Conservation (phyloP, 2,797 vertebrate genomes). For the Decapterus maruadsi region DNA sequence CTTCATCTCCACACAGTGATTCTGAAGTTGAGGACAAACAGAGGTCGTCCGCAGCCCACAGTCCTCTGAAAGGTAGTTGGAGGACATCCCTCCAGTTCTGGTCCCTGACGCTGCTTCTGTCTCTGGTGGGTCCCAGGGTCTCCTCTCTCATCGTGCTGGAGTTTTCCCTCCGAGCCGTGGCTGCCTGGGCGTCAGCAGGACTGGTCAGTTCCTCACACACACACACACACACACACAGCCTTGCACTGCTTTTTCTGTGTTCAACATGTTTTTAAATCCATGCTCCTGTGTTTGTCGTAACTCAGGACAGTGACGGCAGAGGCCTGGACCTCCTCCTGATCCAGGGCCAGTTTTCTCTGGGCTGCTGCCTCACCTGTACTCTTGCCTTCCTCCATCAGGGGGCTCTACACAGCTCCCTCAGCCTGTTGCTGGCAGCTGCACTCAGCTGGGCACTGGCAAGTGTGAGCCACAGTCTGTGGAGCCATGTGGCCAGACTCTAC, state of each 20-base stretch:
- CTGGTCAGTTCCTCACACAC: slow-evolving; percentile 77
- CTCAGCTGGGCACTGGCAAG: slow-evolving; percentile 83
- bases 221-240: not conserved
- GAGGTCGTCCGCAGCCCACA: slow-evolving; percentile 23
- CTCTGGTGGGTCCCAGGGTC: slow-evolving; percentile 85
- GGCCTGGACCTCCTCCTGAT: slow-evolving; percentile 79
- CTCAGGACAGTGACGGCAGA: slow-evolving; percentile 56
- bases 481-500: slow-evolving; percentile 85
- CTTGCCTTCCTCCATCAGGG: slow-evolving; percentile 91
- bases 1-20: slow-evolving; percentile 44
- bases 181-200: slow-evolving; percentile 76
- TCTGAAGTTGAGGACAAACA: slow-evolving; percentile 36
- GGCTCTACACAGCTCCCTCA: slow-evolving; percentile 84
- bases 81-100: slow-evolving; percentile 73
- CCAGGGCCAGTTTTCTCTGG: slow-evolving; percentile 91
- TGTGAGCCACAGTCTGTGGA: slow-evolving; percentile 68
- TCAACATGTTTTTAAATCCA: not conserved
- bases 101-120: slow-evolving; percentile 81
- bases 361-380: slow-evolving; percentile 88
- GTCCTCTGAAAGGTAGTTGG: slow-evolving; percentile 48
- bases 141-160: slow-evolving; percentile 91
- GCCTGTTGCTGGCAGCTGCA: slow-evolving; percentile 85
- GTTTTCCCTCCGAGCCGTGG: slow-evolving; percentile 89
- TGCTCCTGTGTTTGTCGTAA: not conserved
- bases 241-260: not conserved